These are phyloP conservation scores for Rhagonycha fulva DNA, from an alignment of 2,888 invertebrate species.

Conservation along the genomic window DNA sequence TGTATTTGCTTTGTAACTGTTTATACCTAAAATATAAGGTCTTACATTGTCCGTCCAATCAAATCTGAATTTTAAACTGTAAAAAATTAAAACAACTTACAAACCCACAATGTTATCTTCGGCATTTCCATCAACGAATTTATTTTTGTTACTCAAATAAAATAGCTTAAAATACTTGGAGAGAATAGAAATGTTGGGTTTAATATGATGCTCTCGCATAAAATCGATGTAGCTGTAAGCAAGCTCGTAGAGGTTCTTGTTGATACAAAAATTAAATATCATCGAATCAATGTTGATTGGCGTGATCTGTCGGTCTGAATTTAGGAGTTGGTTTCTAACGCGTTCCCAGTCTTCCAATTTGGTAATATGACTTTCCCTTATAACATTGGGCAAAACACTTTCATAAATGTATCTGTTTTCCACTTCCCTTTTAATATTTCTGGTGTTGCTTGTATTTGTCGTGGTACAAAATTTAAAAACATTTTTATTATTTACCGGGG, in stretches of 20 bases:
- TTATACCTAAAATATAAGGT: slow-evolving; percentile 40
- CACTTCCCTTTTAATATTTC: slow-evolving; percentile 1
- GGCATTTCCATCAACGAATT: slow-evolving; percentile 54
- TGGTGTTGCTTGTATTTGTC: background rate
- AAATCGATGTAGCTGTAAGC: slow-evolving; percentile 64
- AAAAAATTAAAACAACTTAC: slow-evolving; percentile 43
- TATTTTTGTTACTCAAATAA: slow-evolving; percentile 48
- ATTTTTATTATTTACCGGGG: background rate
- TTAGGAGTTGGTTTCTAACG: slow-evolving; percentile 55
- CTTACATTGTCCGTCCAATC: background rate
- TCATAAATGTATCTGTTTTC: slow-evolving; percentile 3
- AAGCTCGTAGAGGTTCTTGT: slow-evolving; percentile 53
- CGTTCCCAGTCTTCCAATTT: slow-evolving; percentile 46
- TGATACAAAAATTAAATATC: slow-evolving; percentile 60
- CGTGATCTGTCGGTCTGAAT: slow-evolving; percentile 52
- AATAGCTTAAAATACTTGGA: slow-evolving; percentile 64
- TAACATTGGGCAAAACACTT: slow-evolving; percentile 3
- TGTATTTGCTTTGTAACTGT: slow-evolving; percentile 58
- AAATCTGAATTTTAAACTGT: background rate
- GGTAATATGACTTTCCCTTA: slow-evolving; percentile 3
- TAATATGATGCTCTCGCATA: slow-evolving; percentile 56
- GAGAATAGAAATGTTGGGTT: slow-evolving; percentile 62
- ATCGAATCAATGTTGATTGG: slow-evolving; percentile 64
- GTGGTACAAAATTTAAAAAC: background rate
- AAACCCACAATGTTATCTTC: slow-evolving; percentile 61